Conservation (phyloP, 2,888 invertebrate species). For the Epiperipatus broadwayi region DNA sequence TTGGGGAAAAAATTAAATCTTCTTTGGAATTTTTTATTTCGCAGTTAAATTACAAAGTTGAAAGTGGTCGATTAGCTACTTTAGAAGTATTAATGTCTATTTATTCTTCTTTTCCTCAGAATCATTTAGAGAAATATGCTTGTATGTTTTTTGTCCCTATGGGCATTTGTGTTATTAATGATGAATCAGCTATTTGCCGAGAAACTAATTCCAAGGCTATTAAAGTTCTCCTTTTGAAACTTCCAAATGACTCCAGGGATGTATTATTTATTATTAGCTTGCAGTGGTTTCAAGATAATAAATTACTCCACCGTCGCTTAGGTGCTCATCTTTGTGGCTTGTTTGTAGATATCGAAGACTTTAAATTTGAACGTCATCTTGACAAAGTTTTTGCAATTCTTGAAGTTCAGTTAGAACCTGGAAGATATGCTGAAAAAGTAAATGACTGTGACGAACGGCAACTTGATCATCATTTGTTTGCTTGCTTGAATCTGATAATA, state of each 20-base stretch:
- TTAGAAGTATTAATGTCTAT: constrained; percentile 62
- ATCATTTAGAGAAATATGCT: constrained; percentile 39
- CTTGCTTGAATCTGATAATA: constrained; percentile 22
- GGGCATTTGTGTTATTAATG: constrained; percentile 58
- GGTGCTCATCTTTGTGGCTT: constrained; percentile 52
- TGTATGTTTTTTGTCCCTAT: constrained; percentile 52
- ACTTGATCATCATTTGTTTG: constrained; percentile 25
- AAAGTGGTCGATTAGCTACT: constrained; percentile 64
- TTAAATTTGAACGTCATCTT: constrained; percentile 46
- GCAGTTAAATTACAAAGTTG: constrained; percentile 59
- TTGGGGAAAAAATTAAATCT: constrained; percentile 49
- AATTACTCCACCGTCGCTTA: constrained; percentile 42
- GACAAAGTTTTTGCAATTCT: constrained; percentile 40
- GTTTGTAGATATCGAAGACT: constrained; percentile 54
- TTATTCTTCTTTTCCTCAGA: constrained; percentile 53
- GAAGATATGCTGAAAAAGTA: constrained; percentile 18
- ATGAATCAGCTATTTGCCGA: constrained; percentile 53
- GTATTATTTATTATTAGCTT: constrained; percentile 10
- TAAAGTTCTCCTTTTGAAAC: constrained; percentile 39
- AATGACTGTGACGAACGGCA: constrained; percentile 18
- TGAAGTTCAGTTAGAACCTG: constrained; percentile 32
- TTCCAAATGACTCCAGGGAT: background rate
- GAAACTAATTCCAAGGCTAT: constrained; percentile 51
- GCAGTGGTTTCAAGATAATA: constrained; percentile 15
- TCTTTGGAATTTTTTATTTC: constrained; percentile 59